A percentile compares a stretch with the other conserved stretches of the same genome.
Conservation (phyloP, 2,113 vertebrate species). For the Rhagologus leucostigma region DNA sequence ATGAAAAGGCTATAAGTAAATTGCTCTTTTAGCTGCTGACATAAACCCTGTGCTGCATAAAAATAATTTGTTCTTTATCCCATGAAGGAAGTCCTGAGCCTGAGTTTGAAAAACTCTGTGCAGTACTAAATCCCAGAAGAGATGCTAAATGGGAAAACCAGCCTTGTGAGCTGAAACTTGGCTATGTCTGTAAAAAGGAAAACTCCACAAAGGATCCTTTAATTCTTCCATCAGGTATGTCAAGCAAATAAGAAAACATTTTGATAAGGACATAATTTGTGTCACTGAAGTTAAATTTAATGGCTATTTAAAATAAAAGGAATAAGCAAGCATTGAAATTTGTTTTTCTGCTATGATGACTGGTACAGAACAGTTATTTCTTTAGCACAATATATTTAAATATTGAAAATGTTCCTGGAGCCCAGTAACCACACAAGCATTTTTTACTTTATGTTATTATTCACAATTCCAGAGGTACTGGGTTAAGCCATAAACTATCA, state of each 20-base stretch:
- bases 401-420: background rate
- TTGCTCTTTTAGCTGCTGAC: background rate
- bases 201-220: slow-evolving; percentile 71
- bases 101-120: slow-evolving; percentile 81
- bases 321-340: background rate
- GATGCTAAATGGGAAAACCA: slow-evolving; percentile 87
- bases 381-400: background rate
- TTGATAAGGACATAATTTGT: background rate
- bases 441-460: background rate
- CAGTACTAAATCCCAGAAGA: slow-evolving; percentile 80
- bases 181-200: slow-evolving; percentile 88
- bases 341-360: background rate
- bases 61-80: background rate
- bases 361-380: background rate
- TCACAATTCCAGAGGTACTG: background rate
- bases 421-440: background rate
- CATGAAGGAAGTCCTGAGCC: slow-evolving; percentile 83
- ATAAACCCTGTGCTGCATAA: background rate
- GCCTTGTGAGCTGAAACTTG: slow-evolving; percentile 80
- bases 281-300: background rate
- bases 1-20: background rate
- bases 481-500: background rate
- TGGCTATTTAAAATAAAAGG: background rate
- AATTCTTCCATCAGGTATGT: slow-evolving; percentile 59
- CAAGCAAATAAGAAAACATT: background rate